Evolutionary conservation across 2,797 vertebrate genomes (phyloP), one percentile per base, ranked within the genome.

Genomic region (Hephaestus fuliginosus): DNA sequence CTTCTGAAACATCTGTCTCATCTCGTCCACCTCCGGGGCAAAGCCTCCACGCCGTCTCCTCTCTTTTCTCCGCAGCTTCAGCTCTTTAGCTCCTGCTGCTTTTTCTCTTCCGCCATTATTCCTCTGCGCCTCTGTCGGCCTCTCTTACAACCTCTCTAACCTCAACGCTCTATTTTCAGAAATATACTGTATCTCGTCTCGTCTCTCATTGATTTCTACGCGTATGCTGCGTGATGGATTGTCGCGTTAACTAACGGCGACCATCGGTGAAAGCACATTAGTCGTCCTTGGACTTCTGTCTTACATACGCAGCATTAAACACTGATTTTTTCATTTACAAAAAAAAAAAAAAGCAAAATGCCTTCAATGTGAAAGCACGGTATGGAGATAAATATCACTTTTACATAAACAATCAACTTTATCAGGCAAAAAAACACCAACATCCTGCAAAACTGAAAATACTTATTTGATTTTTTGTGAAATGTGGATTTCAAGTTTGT

Each of bases 1-100:
- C 67, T 72, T 73, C 44, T 58, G 15, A 18, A 83, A 87, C 90
- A 89, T 82, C 89, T 88, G 89, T 80, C 79, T 85, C 71, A 66
- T 76, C 51, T 76, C 7, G 0, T 85, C 74, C 84, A 52, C 65
- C 80, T 70, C 43, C 7, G 1, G 86, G 80, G 18, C 43, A 36
- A 76, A 36, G 56, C 63, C 48, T 64, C 57, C 52, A 28, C 28
- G 11, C 52, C 0, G 1, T n/a, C 14, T 46, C 14, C 22, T 39
- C n/a, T 61, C 66, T 33, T n/a, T 25, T 10, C 69, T 58, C 62
- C 44, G 20, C 36, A 20, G 28, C 66, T 17, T 33, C 30, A 12
- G 28, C 44, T 56, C 55, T 68, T 17, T 11, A 8, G 57, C 41
- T 67, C 64, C 72, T n/a, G 11, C 69, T 18, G 33, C 22, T n/a